Evolutionary conservation across 2,888 invertebrate genomes (phyloP).

Genomic region (Synergus japonicus): DNA sequence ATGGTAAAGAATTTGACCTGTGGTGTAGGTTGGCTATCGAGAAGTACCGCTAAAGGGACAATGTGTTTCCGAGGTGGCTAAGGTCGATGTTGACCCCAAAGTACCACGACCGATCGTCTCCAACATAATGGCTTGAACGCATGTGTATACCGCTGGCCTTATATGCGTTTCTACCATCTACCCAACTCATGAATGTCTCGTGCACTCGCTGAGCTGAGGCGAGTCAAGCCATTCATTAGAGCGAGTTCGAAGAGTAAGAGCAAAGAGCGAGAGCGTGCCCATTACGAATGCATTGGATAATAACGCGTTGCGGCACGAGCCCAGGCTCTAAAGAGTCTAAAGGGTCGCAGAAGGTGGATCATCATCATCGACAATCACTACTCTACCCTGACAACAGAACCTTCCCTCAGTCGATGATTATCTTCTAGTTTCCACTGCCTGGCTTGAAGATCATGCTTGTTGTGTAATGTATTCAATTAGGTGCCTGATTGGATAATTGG

Average conservation of each 20-base stretch:
- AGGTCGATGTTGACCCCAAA: constrained; percentile 47
- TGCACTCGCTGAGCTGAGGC: constrained; percentile 46
- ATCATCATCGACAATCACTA: neutral
- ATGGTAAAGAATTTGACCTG: neutral
- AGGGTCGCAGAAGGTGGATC: constrained; percentile 27
- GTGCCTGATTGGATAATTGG: too few species aligned
- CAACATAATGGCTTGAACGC: constrained; percentile 48
- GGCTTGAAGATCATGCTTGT: too few species aligned
- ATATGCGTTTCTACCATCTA: constrained; percentile 47
- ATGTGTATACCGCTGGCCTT: constrained; percentile 42
- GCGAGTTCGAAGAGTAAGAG: constrained; percentile 47
- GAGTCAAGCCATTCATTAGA: constrained; percentile 53
- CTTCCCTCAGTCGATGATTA: too few species aligned
- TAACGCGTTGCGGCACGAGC: constrained; percentile 64
- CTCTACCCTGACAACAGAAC: neutral
- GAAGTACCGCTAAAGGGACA: constrained; percentile 45
- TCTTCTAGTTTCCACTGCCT: too few species aligned
- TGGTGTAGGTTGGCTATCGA: neutral
- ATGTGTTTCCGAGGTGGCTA: constrained; percentile 42
- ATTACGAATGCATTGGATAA: constrained; percentile 71
- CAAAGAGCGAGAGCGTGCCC: constrained; percentile 56
- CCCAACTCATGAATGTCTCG: constrained; percentile 50
- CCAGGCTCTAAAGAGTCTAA: constrained; percentile 46
- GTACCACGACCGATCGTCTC: constrained; percentile 48
- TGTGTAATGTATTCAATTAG: too few species aligned